phyloP scores from a whole-genome alignment of 2,888 invertebrate species.

The Nomada goodeniana region DNA sequence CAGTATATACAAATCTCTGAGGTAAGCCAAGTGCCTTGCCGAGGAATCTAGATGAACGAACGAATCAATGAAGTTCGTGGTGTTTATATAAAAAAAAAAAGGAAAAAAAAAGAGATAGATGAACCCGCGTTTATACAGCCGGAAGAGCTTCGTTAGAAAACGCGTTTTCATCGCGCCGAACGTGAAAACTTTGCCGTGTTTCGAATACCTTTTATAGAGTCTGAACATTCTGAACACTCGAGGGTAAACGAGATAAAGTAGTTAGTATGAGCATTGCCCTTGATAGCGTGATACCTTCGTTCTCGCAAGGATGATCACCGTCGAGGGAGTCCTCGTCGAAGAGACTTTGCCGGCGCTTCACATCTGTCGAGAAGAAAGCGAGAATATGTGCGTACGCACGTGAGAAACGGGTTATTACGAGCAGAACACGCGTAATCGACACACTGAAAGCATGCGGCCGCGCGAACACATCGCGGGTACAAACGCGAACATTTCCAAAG shows the following conservation, averaged over 20 bases:
- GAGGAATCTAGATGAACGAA: background rate
- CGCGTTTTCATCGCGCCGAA: background rate
- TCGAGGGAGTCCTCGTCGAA: slow-evolving; percentile 83
- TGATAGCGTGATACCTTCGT: slow-evolving; percentile 80
- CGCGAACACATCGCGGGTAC: slow-evolving; percentile 14
- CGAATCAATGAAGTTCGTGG: background rate
- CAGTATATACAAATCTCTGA: background rate
- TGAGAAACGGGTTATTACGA: slow-evolving; percentile 64
- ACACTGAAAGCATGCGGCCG: slow-evolving; percentile 49
- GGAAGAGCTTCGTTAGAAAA: background rate
- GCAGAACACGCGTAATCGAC: slow-evolving; percentile 43
- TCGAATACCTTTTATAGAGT: background rate
- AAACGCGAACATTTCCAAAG: slow-evolving; percentile 3
- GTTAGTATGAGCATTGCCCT: slow-evolving; percentile 57
- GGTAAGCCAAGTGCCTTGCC: background rate
- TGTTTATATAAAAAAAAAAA: background rate
- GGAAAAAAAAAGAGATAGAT: too few species aligned
- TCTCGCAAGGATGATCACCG: slow-evolving; percentile 81
- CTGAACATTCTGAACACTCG: background rate
- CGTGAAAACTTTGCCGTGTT: background rate
- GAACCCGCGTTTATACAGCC: too few species aligned
- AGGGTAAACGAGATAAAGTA: slow-evolving; percentile 9
- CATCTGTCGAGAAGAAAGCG: slow-evolving; percentile 82
- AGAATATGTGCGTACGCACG: slow-evolving; percentile 72
- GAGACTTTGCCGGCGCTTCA: slow-evolving; percentile 82